A percentile compares a stretch with the other conserved stretches of the same genome.
phyloP scores from a whole-genome alignment of 2,113 vertebrate species.

The Apteryx owenii region DNA sequence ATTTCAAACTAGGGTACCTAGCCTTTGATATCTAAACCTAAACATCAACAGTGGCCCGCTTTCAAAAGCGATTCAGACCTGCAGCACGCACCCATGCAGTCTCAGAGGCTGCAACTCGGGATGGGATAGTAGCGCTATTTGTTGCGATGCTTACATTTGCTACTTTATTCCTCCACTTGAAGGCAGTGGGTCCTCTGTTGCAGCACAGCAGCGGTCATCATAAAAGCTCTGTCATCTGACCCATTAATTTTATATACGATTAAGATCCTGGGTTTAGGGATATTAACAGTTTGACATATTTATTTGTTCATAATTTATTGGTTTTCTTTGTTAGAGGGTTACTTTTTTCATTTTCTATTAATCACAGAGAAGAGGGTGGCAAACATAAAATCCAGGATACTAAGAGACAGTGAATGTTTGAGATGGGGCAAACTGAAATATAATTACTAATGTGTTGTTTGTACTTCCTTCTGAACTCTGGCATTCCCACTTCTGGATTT shows the following conservation, averaged over 20 bases:
- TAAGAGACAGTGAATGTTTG: background rate
- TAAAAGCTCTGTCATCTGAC: background rate
- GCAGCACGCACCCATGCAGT: background rate
- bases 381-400: background rate
- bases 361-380: background rate
- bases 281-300: background rate
- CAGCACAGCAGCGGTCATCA: background rate
- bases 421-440: background rate
- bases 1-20: background rate
- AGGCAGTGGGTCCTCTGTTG: background rate
- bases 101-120: background rate
- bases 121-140: rapidly evolving
- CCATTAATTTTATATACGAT: background rate
- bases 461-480: background rate
- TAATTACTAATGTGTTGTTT: background rate
- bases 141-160: background rate
- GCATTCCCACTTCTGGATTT: background rate
- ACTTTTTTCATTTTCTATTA: background rate
- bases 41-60: background rate
- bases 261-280: background rate
- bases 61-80: background rate
- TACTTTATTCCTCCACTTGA: background rate
- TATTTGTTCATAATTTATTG: background rate
- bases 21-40: background rate
- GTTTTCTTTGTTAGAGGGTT: background rate